Evolutionary conservation across 2,113 vertebrate species (phyloP), one percentile per base, ranked within the genome.

Genomic region (Carollia perspicillata): DNA sequence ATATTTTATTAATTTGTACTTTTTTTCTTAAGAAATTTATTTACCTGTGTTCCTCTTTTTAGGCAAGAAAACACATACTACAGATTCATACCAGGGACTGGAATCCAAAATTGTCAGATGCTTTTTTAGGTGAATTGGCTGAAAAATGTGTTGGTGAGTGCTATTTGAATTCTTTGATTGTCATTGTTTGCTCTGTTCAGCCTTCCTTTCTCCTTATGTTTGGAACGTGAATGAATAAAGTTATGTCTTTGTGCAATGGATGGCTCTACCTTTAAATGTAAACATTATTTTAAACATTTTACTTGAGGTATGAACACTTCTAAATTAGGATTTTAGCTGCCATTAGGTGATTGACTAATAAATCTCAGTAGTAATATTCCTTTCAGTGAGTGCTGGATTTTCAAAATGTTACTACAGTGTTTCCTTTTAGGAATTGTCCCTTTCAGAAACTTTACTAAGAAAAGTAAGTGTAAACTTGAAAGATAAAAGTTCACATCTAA

Each of bases 1-100:
- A 55, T 88, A 88, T 74, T 87, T 95, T 94, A 93, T 55, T 75
- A 58, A 66, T 44, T 47, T 92, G 66, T 75, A 44, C 55, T 65
- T 81, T 81, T 68, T 94, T 68, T 87, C 66, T 55, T 90, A 92
- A 99, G 99, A 42, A 63, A 71, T 71, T 84, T 84, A 78, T 44
- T 60, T 71, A 49, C 79, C 30, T 93, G 22, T 96, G 12, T 51
- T 97, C 84, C 96, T 88, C 66, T 87, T 94, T 80, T 65, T 96
- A 99, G 99, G 99, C 99, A 98, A 99, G 99, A 98, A 99, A 99
- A 99, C 99, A 99, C 98, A 99, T 99, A 98, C 98, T 99, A 97
- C 99, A 99, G 98, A 99, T 99, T 97, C 99, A 99, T 98, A 99
- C 99, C 89, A 98, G 99, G 98, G 99, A 99, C 96, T 99, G 99